Base-by-base conservation (phyloP, 2,113 vertebrate species). In the Gallinago jamesoni region DNA sequence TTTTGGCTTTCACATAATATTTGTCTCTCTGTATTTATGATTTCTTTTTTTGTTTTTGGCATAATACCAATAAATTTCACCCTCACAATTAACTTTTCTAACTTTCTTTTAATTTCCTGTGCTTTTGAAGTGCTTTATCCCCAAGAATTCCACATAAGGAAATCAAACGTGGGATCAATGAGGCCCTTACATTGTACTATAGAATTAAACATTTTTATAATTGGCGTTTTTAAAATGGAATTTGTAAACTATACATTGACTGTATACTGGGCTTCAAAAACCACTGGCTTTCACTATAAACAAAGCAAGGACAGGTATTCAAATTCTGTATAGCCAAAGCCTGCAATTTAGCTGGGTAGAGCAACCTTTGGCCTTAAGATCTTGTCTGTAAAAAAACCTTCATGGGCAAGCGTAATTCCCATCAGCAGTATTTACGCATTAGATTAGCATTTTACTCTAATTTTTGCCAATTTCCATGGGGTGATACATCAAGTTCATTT, bases 401-500 rank as follows among this genome's bases (percentile, higher is more conserved):
- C 14, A 20, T 53, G 14, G 2, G 4, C 83, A 41, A 76, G 24
- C 2, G 5, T 28, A 43, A n/a, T 63, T 74, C 74, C 12, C 16
- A 48, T 66, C 62, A 82, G 66, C 9, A 64, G 24, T 63, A 31
- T 56, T 52, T 60, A 39, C 13, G 9, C 14, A 30, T 63, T 64
- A 66, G 30, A 48, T 55, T 28, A 68, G 3, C 17, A 33, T 89
- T 92, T 87, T 89, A 6, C 35, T 28, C 19, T 55, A 81, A 48
- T 18, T 70, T 16, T 55, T 73, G 56, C 33, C 60, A 23, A 62
- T 67, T 81, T 87, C 39, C 28, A 50, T 1, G 3, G 55, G 91
- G 68, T 86, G 85, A 95, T 87, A 87, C 68, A 86, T 80, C 30
- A 91, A 72, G 56, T 87, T 53, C 56, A 62, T 93, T 95, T 94